Percentiles rank a stretch among this genome's conserved stretches.
phyloP scores from a whole-genome alignment of 1,140 invertebrate genomes.

The Apocrypta bakeri region DNA sequence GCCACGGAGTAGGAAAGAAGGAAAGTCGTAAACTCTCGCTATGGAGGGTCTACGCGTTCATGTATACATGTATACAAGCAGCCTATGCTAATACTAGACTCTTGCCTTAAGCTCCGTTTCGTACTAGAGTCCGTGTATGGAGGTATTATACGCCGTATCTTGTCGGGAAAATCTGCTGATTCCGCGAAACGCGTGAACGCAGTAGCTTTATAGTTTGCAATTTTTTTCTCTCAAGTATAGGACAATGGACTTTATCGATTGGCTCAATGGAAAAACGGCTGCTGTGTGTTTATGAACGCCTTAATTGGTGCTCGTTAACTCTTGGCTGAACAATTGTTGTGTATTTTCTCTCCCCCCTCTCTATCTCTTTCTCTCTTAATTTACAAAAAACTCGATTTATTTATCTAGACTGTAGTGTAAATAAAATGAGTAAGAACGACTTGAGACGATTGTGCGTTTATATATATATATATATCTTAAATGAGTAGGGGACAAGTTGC shows the following conservation, averaged over 20 bases:
- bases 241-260: background rate
- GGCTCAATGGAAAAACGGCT: background rate
- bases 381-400: too few species aligned
- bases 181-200: background rate
- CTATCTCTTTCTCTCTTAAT: too few species aligned
- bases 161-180: slow-evolving; percentile 39
- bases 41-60: background rate
- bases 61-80: background rate
- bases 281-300: background rate
- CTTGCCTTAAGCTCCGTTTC: background rate
- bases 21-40: slow-evolving; percentile 56
- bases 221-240: background rate
- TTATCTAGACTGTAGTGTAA: background rate
- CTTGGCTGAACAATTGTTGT: background rate
- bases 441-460: background rate
- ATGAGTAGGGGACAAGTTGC: slow-evolving; percentile 64
- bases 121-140: background rate
- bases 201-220: background rate
- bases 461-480: too few species aligned
- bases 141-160: slow-evolving; percentile 32
- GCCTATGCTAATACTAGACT: slow-evolving; percentile 24
- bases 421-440: background rate
- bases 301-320: background rate
- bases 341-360: too few species aligned
- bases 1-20: slow-evolving; percentile 44